Percentiles rank a stretch among this genome's conserved stretches.
Evolutionary conservation across 1,140 invertebrate species (phyloP).

Genomic region (Apocrypta bakeri): DNA sequence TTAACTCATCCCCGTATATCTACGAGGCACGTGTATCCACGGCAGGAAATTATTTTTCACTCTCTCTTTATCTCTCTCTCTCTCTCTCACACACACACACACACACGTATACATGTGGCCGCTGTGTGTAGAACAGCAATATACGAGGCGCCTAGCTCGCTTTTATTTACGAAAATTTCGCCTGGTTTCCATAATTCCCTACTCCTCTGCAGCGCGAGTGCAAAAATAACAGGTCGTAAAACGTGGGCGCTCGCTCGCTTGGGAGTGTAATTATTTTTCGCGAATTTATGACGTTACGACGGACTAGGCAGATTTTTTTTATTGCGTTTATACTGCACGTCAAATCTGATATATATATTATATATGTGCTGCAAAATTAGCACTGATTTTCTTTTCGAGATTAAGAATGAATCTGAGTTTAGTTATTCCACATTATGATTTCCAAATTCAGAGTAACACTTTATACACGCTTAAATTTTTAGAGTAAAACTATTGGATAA

Average conservation of each 20-base stretch:
- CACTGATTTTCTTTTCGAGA: too few species aligned
- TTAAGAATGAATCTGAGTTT: too few species aligned
- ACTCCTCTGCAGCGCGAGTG: not conserved
- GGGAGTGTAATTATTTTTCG: not conserved
- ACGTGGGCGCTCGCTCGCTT: too few species aligned
- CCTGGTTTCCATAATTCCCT: conserved; percentile 2
- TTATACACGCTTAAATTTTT: too few species aligned
- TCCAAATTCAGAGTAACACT: too few species aligned
- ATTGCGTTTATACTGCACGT: not conserved
- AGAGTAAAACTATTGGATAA: too few species aligned
- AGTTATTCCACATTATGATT: too few species aligned
- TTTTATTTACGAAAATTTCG: conserved; percentile 17
- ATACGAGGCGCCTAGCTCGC: not conserved
- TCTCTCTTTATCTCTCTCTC: conserved; percentile 50
- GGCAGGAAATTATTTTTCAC: conserved; percentile 72
- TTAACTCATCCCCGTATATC: conserved; percentile 64
- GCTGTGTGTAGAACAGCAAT: not conserved
- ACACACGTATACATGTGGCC: not conserved
- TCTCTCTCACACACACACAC: not conserved
- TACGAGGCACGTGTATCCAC: conserved; percentile 64
- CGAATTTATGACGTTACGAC: not conserved
- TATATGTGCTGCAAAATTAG: not conserved
- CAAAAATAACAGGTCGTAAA: not conserved
- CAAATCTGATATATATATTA: not conserved
- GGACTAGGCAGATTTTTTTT: not conserved